These are phyloP conservation scores for Brachionichthys hirsutus DNA, from an alignment of 2,113 vertebrate species.

Conservation along the genomic window DNA sequence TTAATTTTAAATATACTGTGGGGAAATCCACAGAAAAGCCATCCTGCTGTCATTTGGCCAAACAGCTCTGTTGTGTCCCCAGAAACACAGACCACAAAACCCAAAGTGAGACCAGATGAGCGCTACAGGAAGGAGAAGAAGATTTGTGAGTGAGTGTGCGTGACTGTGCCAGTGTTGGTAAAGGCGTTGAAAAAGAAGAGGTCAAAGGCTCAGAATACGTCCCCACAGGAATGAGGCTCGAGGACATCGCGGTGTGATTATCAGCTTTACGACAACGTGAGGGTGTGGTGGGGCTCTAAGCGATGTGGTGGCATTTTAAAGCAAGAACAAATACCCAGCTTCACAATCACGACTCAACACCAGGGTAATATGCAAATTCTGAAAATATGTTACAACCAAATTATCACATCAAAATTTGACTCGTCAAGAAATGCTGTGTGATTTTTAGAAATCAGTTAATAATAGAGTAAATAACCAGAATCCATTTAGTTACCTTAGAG, in stretches of 20 bases:
- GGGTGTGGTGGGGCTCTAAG: constrained; percentile 24
- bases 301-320: constrained; percentile 9
- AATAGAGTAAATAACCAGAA: no score
- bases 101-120: constrained; percentile 66
- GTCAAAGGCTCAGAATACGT: constrained; percentile 49
- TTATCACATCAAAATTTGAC: background rate
- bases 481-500: no score
- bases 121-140: constrained; percentile 34
- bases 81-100: constrained; percentile 55
- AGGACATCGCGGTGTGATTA: constrained; percentile 41
- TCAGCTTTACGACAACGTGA: constrained; percentile 41
- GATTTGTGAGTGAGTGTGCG: constrained; percentile 26
- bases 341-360: no score
- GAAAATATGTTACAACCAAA: no score
- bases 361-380: no score
- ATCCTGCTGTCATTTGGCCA: constrained; percentile 26
- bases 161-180: constrained; percentile 22
- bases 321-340: constrained; percentile 16
- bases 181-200: constrained; percentile 47
- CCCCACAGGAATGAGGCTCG: constrained; percentile 53
- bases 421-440: background rate
- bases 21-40: constrained; percentile 22
- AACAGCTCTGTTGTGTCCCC: constrained; percentile 42
- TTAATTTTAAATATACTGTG: constrained; percentile 35
- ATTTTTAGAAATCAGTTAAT: background rate